Percentiles rank a stretch among this genome's conserved stretches.
These are phyloP conservation scores for Diplodus puntazzo DNA, from an alignment of 2,797 vertebrate species.

Conservation along the genomic window DNA sequence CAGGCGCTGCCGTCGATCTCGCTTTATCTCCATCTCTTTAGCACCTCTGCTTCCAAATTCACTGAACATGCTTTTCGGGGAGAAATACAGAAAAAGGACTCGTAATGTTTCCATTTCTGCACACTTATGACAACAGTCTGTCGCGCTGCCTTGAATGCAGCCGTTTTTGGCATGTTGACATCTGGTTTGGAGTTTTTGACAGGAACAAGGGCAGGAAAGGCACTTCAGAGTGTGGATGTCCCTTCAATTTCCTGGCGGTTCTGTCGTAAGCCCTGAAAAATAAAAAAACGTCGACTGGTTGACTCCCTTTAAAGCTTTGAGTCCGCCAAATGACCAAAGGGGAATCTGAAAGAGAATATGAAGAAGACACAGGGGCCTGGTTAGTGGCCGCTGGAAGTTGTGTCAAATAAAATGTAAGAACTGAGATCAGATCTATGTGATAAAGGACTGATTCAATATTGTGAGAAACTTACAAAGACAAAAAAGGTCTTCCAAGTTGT, in stretches of 20 bases:
- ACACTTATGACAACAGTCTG: constrained; percentile 38
- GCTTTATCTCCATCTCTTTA: constrained; percentile 10
- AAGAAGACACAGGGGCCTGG: background rate
- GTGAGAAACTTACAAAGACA: constrained; percentile 59
- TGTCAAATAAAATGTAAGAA: background rate
- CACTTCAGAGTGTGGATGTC: constrained; percentile 81
- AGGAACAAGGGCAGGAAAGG: constrained; percentile 75
- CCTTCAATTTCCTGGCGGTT: constrained; percentile 69
- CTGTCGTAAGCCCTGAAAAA: constrained; percentile 65
- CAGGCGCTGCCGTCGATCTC: constrained; percentile 33
- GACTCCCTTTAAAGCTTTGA: constrained; percentile 56
- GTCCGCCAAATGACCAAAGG: constrained; percentile 60
- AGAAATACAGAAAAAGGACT: constrained; percentile 48
- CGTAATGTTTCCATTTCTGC: constrained; percentile 41
- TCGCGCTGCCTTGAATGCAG: constrained; percentile 32
- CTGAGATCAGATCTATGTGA: background rate
- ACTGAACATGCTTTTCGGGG: constrained; percentile 28
- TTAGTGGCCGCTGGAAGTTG: background rate
- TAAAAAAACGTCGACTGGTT: constrained; percentile 56
- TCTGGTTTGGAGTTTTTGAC: constrained; percentile 68
- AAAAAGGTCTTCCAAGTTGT: constrained; percentile 46
- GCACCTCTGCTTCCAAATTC: constrained; percentile 39
- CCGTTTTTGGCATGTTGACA: constrained; percentile 48
- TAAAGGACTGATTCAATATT: background rate
- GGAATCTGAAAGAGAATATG: constrained; percentile 67